These are phyloP conservation scores for Mormyrops boulengeri DNA, from an alignment of 2,797 vertebrate species.

Conservation along the genomic window DNA sequence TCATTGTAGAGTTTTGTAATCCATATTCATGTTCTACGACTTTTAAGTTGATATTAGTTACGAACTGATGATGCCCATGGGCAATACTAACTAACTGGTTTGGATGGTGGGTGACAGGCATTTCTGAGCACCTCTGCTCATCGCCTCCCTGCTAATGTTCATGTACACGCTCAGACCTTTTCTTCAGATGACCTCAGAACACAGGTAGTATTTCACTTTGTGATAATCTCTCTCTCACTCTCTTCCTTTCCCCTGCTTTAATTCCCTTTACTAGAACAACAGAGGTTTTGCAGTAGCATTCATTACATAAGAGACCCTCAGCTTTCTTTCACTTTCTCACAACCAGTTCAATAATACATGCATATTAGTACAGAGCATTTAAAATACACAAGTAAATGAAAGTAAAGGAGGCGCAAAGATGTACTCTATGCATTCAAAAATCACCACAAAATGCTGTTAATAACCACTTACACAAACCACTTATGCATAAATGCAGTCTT, in stretches of 20 bases:
- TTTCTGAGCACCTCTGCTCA: not conserved
- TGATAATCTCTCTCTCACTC: not conserved
- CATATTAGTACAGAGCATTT: not conserved
- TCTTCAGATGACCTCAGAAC: conserved; percentile 3
- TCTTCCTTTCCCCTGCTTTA: not conserved
- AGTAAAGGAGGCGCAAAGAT: not conserved
- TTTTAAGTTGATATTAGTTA: not conserved
- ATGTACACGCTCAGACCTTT: not conserved
- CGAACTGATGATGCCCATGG: not conserved
- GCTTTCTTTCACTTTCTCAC: not conserved
- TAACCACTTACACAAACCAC: not conserved
- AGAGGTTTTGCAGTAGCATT: not conserved
- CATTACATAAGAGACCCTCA: not conserved
- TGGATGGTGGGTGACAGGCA: not conserved
- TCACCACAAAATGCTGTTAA: not conserved
- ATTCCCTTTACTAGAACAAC: conserved; percentile 1
- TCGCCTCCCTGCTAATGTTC: not conserved
- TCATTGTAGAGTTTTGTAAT: not conserved
- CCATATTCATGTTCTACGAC: not conserved
- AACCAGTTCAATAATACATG: not conserved
- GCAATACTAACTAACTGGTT: not conserved
- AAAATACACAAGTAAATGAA: conserved; percentile 2
- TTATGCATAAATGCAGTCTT: not conserved
- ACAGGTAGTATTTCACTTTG: not conserved
- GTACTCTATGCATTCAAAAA: not conserved